Conservation (phyloP, 1,140 invertebrate species). For the Anagrus nilaparvatae region DNA sequence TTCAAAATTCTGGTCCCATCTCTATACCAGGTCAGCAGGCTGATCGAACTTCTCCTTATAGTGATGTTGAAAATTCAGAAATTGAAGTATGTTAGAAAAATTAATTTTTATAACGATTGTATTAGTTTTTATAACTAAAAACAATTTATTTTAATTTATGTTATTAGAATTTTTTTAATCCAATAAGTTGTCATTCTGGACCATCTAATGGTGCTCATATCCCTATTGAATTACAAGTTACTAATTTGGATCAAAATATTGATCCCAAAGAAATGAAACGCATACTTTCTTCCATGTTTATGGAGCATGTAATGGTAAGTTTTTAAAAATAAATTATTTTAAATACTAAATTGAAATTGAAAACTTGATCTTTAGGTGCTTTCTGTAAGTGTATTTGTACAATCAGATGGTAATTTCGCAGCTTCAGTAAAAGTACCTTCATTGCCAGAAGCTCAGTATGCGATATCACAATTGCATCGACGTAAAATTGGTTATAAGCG, state of each 20-base stretch:
- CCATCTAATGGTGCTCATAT: conserved; percentile 22
- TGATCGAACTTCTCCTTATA: conserved; percentile 32
- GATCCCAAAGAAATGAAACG: conserved; percentile 59
- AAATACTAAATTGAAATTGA: background rate
- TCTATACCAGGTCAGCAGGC: conserved; percentile 24
- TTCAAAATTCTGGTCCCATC: too few relatives aligned
- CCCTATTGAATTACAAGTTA: conserved; percentile 59
- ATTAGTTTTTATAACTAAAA: conserved; percentile 5
- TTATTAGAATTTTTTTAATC: conserved; percentile 36
- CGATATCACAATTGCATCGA: conserved; percentile 73
- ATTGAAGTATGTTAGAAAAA: conserved; percentile 24
- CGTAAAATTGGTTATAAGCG: conserved; percentile 74
- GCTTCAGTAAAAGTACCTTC: conserved; percentile 56
- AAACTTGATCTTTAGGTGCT: conserved; percentile 30
- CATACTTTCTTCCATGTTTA: conserved; percentile 54
- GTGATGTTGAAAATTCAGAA: conserved; percentile 37
- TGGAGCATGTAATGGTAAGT: conserved; percentile 57
- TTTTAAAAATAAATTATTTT: background rate
- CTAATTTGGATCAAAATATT: conserved; percentile 68
- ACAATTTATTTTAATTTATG: conserved; percentile 8
- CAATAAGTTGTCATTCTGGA: conserved; percentile 30
- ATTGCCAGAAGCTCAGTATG: conserved; percentile 64
- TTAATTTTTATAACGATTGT: conserved; percentile 7
- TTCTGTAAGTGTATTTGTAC: conserved; percentile 53
- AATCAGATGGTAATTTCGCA: conserved; percentile 58